Evolutionary conservation across 2,797 vertebrate species (phyloP), one percentile per base, ranked within the genome.

Genomic region (Limosa lapponica): DNA sequence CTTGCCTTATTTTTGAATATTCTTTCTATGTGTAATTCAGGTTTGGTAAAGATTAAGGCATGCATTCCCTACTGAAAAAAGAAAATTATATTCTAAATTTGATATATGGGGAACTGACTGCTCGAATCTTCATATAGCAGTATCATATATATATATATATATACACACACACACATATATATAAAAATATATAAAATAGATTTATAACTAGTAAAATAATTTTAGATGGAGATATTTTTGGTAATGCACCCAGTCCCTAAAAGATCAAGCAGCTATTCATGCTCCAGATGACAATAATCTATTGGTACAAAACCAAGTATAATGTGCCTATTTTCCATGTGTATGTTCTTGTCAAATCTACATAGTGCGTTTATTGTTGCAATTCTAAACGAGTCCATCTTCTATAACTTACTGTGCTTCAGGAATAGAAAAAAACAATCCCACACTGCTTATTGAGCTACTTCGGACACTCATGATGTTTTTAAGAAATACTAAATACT

Each of bases 401-500:
- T 61, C 72, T 49, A 10, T 23, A 87, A 71, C 27, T 66, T 43
- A 89, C 36, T 86, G 57, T 43, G 59, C 39, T 75, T 73, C 41
- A 75, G 30, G n/a, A 81, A 70, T 1, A 93, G 43, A 27, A 81
- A 70, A 79, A 39, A 36, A 20, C 39, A 92, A 2, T 2, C 34
- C 51, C 19, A 62, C 52, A 34, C 8, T 86, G 58, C 79, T 88
- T 90, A 89, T 3, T 82, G 72, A 93, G 74, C 46, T 79, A 83
- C 58, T 75, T 84, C 10, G 13, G 27, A 81, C 55, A 49, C 44
- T 90, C 16, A 10, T 1, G 5, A 75, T 54, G n/a, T 49, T 95
- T 95, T 83, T 71, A 90, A 64, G 77, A 93, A 92, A 90, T 41
- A 48, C 52, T 77, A 81, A 70, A 86, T 51, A 66, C 16, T 94